Conservation (phyloP, 2,888 invertebrate genomes). For the Epiblema foenella region DNA sequence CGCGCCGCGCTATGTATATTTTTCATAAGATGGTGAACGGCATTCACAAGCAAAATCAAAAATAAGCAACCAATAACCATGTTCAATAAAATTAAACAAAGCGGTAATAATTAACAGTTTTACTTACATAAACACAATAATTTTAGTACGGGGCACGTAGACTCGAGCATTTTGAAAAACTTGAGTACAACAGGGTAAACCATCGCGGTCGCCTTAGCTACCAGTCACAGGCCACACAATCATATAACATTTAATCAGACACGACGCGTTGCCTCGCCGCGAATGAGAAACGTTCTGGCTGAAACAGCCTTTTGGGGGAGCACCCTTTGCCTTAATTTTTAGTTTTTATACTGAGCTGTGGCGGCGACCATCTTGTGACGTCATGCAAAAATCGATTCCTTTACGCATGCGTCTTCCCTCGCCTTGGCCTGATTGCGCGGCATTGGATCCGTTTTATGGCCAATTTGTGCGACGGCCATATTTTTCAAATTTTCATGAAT, state of each 20-base stretch:
- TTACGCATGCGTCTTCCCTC: conserved; percentile 72
- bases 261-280: background rate
- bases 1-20: background rate
- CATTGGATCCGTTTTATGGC: conserved; percentile 67
- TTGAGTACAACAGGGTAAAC: conserved; percentile 60
- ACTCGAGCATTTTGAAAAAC: conserved; percentile 59
- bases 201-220: conserved; percentile 68
- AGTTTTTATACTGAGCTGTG: conserved; percentile 73
- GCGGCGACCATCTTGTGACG: conserved; percentile 76
- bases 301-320: conserved; percentile 49
- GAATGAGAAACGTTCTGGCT: conserved; percentile 23
- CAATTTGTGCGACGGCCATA: conserved; percentile 65
- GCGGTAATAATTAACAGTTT: conserved; percentile 41
- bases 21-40: background rate
- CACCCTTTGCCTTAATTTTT: conserved; percentile 61
- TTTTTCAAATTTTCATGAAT: conserved; percentile 77
- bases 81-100: conserved; percentile 30
- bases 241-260: conserved; percentile 19
- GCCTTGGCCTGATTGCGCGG: conserved; percentile 73
- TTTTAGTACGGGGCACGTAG: conserved; percentile 62
- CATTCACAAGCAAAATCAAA: conserved; percentile 10
- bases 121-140: conserved; percentile 76
- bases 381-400: conserved; percentile 78
- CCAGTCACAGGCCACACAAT: conserved; percentile 58
- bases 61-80: background rate